Evolutionary conservation across 1,140 invertebrate species (phyloP), one percentile per base, ranked within the genome.

Genomic region (Apolygus lucorum): DNA sequence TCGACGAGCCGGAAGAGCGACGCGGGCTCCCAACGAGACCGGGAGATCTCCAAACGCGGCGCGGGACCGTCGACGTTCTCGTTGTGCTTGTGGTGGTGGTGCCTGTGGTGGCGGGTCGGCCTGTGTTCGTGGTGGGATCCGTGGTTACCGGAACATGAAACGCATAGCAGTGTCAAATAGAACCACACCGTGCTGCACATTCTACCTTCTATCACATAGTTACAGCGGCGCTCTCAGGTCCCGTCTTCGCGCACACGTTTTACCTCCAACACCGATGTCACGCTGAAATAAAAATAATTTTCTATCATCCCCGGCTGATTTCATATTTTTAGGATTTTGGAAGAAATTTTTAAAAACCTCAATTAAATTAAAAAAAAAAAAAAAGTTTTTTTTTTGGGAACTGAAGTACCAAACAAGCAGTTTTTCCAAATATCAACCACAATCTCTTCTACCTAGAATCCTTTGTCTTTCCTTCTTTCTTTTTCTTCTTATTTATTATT

Each of bases 171-270:
- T 21, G 64, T 26, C n/a, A 66, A 28, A 17, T 29, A 66, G 17
- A 66, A 66, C 64, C 64, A 66, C 27, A 66, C 64, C 64, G 27
- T 24, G 17, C 64, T 66, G 29, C 64, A 66, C 64, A 66, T 66
- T 24, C 27, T 66, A 24, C 22, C 22, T 22, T 21, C 54, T 11
- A 22, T 59, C 54, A 59, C 22, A 17, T 59, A 8, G 8, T 24
- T 22, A n/a, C n/a, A n/a, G 11, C 22, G 11, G 22, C 22, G 54
- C 54, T 24, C 11, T 59, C 54, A 59, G 54, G 54, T 59, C 34
- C 34, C 34, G 17, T 4, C n/a, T 42, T 17, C 34, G 34, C 4
- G 34, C 4, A 42, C 34, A 8, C 34, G 34, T 42, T 17, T n/a
- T n/a, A n/a, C 34, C 34, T 42, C 34, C 34, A 17, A 8, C 34